Percentiles rank a stretch among this genome's conserved stretches.
Conservation (phyloP, 2,113 vertebrate species). For the Phoxinus phoxinus region DNA sequence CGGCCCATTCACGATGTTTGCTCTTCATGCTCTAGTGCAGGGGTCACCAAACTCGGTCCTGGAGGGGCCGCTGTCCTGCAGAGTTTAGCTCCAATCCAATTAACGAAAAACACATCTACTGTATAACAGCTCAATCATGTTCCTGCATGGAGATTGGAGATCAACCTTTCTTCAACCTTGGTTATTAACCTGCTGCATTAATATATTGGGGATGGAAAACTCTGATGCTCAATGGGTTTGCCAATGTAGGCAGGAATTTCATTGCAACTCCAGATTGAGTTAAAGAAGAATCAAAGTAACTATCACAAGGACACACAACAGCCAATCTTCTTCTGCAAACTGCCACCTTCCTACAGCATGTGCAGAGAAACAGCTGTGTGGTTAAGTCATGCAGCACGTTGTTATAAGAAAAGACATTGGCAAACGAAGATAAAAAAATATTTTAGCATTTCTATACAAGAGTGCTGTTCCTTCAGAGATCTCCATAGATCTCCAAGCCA, state of each 20-base stretch:
- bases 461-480: not conserved
- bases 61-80: too few relatives aligned
- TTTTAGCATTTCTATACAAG: not conserved
- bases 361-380: constrained; percentile 27
- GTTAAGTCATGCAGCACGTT: not conserved
- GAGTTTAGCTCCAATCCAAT: too few relatives aligned
- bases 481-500: not conserved
- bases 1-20: not conserved
- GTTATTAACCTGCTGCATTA: not conserved
- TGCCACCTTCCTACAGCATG: not conserved
- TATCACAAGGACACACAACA: not conserved
- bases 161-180: not conserved
- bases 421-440: not conserved
- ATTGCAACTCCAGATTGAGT: not conserved
- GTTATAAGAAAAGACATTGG: not conserved
- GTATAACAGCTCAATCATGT: not conserved
- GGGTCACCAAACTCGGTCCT: too few relatives aligned
- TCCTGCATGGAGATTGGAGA: too few relatives aligned
- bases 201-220: not conserved
- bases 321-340: not conserved
- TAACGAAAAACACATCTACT: not conserved
- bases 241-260: not conserved
- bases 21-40: not conserved
- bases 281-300: not conserved
- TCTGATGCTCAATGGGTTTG: not conserved